A percentile compares a stretch with the other conserved stretches of the same genome.
Conservation (phyloP, 2,797 vertebrate species). For the Calcarius lapponicus region DNA sequence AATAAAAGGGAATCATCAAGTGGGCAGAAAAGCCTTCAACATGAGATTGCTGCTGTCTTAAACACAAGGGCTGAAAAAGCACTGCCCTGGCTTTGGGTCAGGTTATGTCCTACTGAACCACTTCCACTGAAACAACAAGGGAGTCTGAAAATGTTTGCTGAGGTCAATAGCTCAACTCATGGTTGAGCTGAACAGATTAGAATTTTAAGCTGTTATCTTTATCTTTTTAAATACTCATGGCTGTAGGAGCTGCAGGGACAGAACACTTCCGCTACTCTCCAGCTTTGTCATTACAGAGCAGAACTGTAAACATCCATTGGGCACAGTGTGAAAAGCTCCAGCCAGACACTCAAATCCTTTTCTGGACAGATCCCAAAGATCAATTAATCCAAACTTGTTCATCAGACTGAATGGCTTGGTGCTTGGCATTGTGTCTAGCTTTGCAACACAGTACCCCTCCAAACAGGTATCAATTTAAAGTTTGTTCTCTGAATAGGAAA, state of each 20-base stretch:
- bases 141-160: not conserved
- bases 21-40: not conserved
- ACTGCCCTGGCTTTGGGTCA: not conserved
- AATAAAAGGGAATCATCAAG: not conserved
- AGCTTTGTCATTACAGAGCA: slow-evolving; percentile 23
- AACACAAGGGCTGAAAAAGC: not conserved
- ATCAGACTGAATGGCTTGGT: not conserved
- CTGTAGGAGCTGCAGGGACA: not conserved
- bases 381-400: slow-evolving; percentile 51
- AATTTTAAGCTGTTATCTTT: slow-evolving; percentile 27
- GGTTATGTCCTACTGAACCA: not conserved
- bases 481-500: not conserved
- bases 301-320: not conserved
- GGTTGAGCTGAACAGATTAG: slow-evolving; percentile 10
- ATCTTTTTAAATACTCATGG: not conserved
- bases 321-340: not conserved
- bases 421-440: not conserved
- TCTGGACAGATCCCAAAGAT: slow-evolving; percentile 45
- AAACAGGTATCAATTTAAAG: not conserved
- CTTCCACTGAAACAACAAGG: slow-evolving; percentile 10
- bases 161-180: not conserved
- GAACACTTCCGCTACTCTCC: not conserved
- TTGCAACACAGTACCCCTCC: not conserved
- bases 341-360: slow-evolving; percentile 53
- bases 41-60: not conserved